Evolutionary conservation across 2,888 invertebrate species (phyloP).

Genomic region (Melikaiella ostensackeni): DNA sequence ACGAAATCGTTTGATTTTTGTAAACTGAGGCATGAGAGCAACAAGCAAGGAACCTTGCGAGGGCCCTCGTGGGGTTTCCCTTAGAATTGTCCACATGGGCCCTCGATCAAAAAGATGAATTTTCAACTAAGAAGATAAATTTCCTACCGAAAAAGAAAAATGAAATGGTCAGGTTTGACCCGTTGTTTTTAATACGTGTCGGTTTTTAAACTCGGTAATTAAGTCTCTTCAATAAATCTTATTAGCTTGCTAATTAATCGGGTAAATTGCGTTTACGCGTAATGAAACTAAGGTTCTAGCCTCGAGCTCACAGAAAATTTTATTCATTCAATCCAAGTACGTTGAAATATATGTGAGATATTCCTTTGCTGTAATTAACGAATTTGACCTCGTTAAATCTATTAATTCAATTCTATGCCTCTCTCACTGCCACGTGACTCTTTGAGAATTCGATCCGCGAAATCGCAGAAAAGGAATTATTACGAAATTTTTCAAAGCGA

Average conservation of each 20-base stretch:
- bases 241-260: slow-evolving; percentile 46
- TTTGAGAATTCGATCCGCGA: slow-evolving; percentile 21
- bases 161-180: no score
- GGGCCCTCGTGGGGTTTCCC: no score
- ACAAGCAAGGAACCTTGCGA: no score
- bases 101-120: no score
- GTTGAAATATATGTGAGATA: slow-evolving; percentile 32
- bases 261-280: slow-evolving; percentile 51
- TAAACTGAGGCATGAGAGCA: no score
- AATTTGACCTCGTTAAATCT: slow-evolving; percentile 40
- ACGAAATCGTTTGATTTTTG: no score
- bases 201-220: no score
- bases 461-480: slow-evolving; percentile 13
- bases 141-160: no score
- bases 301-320: background rate
- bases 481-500: slow-evolving; percentile 9
- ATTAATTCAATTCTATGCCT: slow-evolving; percentile 29
- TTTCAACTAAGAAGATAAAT: no score
- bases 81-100: no score
- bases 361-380: slow-evolving; percentile 30
- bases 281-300: slow-evolving; percentile 16
- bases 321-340: slow-evolving; percentile 12
- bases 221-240: slow-evolving; percentile 46
- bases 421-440: slow-evolving; percentile 11
- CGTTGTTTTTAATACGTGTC: no score